Conservation (phyloP, 2,113 vertebrate species). For the Jaculus jaculus region DNA sequence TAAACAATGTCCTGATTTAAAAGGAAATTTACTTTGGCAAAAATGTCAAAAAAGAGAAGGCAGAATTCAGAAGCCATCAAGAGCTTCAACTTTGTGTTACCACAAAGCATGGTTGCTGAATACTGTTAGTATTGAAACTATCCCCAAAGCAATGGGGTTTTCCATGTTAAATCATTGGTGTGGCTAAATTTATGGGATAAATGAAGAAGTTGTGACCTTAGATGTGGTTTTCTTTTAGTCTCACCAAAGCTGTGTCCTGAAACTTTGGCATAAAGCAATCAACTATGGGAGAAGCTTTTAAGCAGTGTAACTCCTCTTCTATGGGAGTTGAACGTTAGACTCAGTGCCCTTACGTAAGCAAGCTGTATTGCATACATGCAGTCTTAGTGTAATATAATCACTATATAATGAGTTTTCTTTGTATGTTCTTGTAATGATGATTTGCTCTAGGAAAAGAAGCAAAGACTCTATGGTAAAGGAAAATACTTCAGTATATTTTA, state of each 20-base stretch:
- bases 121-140: neutral
- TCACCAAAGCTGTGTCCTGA: neutral
- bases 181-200: neutral
- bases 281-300: accelerated
- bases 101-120: neutral
- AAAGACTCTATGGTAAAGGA: neutral
- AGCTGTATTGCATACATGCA: neutral
- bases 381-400: neutral
- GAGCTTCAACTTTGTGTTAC: neutral
- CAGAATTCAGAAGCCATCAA: neutral
- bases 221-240: neutral
- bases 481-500: neutral
- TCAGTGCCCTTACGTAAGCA: neutral
- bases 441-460: neutral
- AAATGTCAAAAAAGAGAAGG: neutral
- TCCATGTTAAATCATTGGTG: neutral
- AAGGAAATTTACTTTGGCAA: neutral
- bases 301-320: no score
- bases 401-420: neutral
- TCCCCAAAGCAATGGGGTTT: neutral
- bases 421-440: neutral
- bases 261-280: neutral
- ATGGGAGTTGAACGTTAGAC: neutral
- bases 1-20: neutral
- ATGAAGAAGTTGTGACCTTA: neutral